Base-by-base conservation (phyloP, 2,797 vertebrate species). In the Tamandua tetradactyla region DNA sequence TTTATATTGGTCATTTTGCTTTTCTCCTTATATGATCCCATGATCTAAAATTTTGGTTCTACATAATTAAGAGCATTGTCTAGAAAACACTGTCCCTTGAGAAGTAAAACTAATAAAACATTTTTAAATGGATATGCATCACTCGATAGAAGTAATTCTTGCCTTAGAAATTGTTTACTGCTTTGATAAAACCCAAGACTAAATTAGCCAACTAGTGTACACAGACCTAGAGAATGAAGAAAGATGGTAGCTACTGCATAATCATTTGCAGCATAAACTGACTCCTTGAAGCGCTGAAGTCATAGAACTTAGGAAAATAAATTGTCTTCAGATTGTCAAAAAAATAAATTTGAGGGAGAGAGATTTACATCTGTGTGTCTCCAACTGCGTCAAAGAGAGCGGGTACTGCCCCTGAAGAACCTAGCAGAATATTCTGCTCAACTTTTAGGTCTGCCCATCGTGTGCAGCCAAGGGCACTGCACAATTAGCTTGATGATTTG, bases 131-230 rank as follows among this genome's bases (percentile, higher is more conserved):
- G 4, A 25, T 35, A 23, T 30, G 2, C 6, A 59, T 35, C 5
- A 30, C 27, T 35, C 25, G 64, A 57, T 42, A 27, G 17, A 37
- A 52, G 23, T 81, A 40, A 0, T 13, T 1, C 15, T 83, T 86
- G 83, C 37, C 11, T 75, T 81, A 75, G 32, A 59, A 78, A 87
- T 47, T 59, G 3, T 68, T 47, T 90, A 9, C 89, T 86, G 17
- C 17, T 76, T 76, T 1, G 22, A 22, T 69, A 75, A 32, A 57
- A 74, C 13, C 27, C 47, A 91, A 75, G 47, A 84, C 5, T 47
- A 61, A 49, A 76, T 3, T 35, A 11, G 64, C 35, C 1, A 42
- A 80, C 52, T 32, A 32, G 3, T 79, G 8, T 2, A 79, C 7
- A 15, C 2, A 71, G 18, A 71, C 1, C 55, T 8, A 7, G 5